These are phyloP conservation scores for Lagopus leucura DNA, from an alignment of 2,113 vertebrate genomes.

Conservation along the genomic window DNA sequence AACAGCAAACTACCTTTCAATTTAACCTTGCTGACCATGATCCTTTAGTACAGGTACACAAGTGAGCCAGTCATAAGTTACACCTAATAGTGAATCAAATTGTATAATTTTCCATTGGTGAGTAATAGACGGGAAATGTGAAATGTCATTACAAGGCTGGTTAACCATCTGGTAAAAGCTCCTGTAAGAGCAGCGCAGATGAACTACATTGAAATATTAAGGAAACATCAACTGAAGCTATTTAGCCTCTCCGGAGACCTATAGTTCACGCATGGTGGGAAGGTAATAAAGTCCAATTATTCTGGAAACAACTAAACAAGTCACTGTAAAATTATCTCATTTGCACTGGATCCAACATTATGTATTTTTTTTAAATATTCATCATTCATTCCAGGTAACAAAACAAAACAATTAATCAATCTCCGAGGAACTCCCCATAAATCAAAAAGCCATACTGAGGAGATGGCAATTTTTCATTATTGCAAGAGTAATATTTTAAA, in stretches of 20 bases:
- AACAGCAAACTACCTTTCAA: neutral
- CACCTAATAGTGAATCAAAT: neutral
- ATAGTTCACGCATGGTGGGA: conserved; percentile 74
- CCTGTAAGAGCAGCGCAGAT: conserved; percentile 51
- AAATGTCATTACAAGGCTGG: conserved; percentile 59
- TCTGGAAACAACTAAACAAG: conserved; percentile 65
- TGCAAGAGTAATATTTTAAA: conserved; percentile 71
- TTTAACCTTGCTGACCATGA: neutral
- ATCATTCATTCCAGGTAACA: conserved; percentile 74
- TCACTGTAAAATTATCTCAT: conserved; percentile 74
- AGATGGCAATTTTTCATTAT: conserved; percentile 75
- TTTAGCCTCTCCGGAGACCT: conserved; percentile 69
- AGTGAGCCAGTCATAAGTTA: neutral
- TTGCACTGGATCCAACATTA: conserved; percentile 47
- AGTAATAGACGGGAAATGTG: conserved; percentile 65
- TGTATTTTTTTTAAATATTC: conserved; percentile 72
- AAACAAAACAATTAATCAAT: conserved; percentile 75
- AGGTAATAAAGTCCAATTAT: conserved; percentile 80
- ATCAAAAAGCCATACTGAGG: conserved; percentile 75
- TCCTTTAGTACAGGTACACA: conserved; percentile 35
- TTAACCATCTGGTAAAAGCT: conserved; percentile 73
- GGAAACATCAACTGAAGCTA: conserved; percentile 65
- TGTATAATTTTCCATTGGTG: conserved; percentile 41
- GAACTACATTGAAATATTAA: conserved; percentile 66
- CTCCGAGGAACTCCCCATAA: conserved; percentile 75